Evolutionary conservation across 2,888 invertebrate species (phyloP).

Genomic region (Sesia bembeciformis): DNA sequence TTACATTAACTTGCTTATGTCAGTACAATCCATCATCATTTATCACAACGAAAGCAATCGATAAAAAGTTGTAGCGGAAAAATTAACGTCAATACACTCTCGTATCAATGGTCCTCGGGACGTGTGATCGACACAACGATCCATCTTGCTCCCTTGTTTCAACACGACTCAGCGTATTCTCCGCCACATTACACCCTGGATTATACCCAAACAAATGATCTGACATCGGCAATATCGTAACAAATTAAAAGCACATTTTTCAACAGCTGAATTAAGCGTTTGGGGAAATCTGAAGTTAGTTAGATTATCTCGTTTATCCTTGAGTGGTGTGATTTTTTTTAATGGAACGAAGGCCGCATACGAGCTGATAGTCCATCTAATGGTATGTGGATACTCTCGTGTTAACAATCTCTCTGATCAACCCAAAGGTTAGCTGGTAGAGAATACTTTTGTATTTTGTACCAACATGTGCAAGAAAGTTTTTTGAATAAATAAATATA

Average conservation of each 20-base stretch:
- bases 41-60: not conserved
- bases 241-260: constrained; percentile 36
- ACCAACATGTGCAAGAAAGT: too few species aligned
- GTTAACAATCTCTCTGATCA: too few species aligned
- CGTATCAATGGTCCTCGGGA: not conserved
- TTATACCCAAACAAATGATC: constrained; percentile 32
- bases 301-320: too few species aligned
- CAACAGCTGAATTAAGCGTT: constrained; percentile 5
- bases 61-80: not conserved
- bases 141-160: constrained; percentile 5
- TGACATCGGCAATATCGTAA: constrained; percentile 22
- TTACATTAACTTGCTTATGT: not conserved
- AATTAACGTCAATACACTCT: not conserved
- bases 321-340: too few species aligned
- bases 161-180: constrained; percentile 24
- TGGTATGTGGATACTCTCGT: too few species aligned
- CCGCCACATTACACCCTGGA: constrained; percentile 24
- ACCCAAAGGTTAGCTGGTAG: too few species aligned
- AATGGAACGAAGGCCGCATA: too few species aligned
- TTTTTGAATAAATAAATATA: too few species aligned
- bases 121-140: constrained; percentile 9
- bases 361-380: too few species aligned
- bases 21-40: not conserved
- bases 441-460: too few species aligned
- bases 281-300: too few species aligned